Evolutionary conservation across 2,797 vertebrate species (phyloP).

Genomic region (Falco cherrug): DNA sequence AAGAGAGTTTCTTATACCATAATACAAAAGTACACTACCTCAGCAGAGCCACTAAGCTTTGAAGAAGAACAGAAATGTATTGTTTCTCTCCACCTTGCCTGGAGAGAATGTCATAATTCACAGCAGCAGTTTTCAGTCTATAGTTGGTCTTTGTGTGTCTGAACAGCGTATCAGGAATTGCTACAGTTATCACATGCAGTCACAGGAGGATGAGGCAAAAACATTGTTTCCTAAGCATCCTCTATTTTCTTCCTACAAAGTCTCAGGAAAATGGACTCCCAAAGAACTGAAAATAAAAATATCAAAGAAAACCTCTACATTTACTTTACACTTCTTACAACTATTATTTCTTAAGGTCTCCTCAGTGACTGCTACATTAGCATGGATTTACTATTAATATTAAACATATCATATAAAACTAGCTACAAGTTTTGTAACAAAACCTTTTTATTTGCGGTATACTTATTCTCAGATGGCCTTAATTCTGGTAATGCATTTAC

Average conservation of each 20-base stretch:
- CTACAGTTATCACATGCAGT: neutral
- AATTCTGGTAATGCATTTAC: neutral
- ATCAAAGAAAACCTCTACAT: neutral
- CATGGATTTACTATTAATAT: neutral
- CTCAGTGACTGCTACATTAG: neutral
- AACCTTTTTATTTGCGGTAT: neutral
- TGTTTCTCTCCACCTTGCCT: neutral
- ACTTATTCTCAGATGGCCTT: neutral
- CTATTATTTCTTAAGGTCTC: neutral
- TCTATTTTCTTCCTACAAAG: neutral
- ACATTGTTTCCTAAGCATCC: neutral
- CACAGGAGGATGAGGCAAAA: neutral
- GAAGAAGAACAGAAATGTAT: neutral
- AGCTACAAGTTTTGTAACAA: neutral
- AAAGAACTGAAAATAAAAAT: neutral
- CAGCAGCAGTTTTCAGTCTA: neutral
- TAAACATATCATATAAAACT: neutral
- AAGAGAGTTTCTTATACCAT: neutral
- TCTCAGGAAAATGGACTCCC: neutral
- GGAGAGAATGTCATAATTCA: neutral
- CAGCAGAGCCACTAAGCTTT: neutral
- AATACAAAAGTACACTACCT: neutral
- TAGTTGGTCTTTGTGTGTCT: neutral
- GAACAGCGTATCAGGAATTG: neutral
- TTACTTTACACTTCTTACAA: neutral